phyloP scores from a whole-genome alignment of 2,888 invertebrate genomes.

The Eudemis profundana region DNA sequence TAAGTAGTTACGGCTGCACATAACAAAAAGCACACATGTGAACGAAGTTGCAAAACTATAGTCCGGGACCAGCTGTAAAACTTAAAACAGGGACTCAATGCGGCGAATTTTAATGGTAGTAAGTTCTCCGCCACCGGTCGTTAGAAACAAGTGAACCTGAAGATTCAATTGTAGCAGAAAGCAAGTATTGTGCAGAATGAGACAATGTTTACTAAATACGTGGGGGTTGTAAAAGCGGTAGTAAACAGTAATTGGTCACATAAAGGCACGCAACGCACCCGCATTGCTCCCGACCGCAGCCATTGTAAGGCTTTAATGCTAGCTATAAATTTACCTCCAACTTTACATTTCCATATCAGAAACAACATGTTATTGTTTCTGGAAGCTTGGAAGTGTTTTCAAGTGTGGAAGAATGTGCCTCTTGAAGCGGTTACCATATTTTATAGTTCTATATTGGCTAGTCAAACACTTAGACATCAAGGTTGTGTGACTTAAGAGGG shows the following conservation, averaged over 20 bases:
- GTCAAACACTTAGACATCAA: too few species aligned
- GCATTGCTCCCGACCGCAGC: conserved; percentile 63
- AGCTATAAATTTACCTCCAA: conserved; percentile 63
- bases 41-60: too few species aligned
- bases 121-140: conserved; percentile 6
- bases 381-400: conserved; percentile 29
- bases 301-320: conserved; percentile 62
- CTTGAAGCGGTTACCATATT: not conserved
- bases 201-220: conserved; percentile 62
- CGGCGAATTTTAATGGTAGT: too few species aligned
- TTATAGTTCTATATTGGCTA: not conserved
- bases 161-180: conserved; percentile 38
- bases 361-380: conserved; percentile 57
- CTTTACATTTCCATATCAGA: conserved; percentile 68
- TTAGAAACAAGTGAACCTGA: conserved; percentile 16
- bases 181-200: conserved; percentile 37
- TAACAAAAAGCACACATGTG: too few species aligned
- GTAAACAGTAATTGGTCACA: conserved; percentile 66
- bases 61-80: too few species aligned
- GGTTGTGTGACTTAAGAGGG: too few species aligned
- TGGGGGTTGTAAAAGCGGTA: conserved; percentile 54
- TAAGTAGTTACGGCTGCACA: too few species aligned
- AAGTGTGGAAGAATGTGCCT: conserved; percentile 53
- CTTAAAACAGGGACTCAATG: too few species aligned
- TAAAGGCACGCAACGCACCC: conserved; percentile 66